These are phyloP conservation scores for Pegoplata infirma DNA, from an alignment of 2,888 invertebrate species.

Conservation along the genomic window DNA sequence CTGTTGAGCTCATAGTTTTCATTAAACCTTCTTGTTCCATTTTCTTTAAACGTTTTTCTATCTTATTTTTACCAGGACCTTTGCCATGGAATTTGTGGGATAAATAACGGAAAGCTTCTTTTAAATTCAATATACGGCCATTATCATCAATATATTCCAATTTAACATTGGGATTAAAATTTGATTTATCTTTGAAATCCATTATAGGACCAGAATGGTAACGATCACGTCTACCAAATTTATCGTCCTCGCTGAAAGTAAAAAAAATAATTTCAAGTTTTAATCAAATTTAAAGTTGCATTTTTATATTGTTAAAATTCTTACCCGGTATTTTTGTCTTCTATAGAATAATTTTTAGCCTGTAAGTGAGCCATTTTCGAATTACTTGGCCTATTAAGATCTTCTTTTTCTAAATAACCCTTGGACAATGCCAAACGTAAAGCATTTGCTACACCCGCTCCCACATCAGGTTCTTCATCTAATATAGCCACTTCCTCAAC, in stretches of 20 bases:
- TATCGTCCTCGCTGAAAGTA: slow-evolving; percentile 86
- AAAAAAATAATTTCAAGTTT: slow-evolving; percentile 23
- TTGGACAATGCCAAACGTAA: slow-evolving; percentile 94
- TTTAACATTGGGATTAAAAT: slow-evolving; percentile 95
- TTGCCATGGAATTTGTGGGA: slow-evolving; percentile 99
- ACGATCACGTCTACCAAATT: slow-evolving; percentile 85
- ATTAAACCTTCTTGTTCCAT: slow-evolving; percentile 95
- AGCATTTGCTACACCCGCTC: slow-evolving; percentile 94
- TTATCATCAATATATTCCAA: slow-evolving; percentile 98
- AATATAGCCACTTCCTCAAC: slow-evolving; percentile 79
- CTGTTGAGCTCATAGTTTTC: slow-evolving; percentile 98
- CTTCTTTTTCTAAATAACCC: slow-evolving; percentile 93
- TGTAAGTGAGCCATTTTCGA: slow-evolving; percentile 86
- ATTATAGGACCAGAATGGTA: slow-evolving; percentile 89
- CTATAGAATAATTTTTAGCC: slow-evolving; percentile 89
- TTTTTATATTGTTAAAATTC: no score
- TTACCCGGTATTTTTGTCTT: slow-evolving; percentile 86
- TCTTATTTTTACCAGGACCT: slow-evolving; percentile 99
- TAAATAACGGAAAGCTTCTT: slow-evolving; percentile 97
- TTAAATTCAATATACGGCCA: slow-evolving; percentile 93
- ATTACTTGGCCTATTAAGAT: slow-evolving; percentile 85
- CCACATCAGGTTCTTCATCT: slow-evolving; percentile 95
- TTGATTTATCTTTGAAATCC: slow-evolving; percentile 94
- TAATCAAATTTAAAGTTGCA: neutral
- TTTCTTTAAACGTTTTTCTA: slow-evolving; percentile 97